Percentiles rank a stretch among this genome's conserved stretches.
phyloP scores from a whole-genome alignment of 1,140 invertebrate species.

The Drosophila parabipectinata region DNA sequence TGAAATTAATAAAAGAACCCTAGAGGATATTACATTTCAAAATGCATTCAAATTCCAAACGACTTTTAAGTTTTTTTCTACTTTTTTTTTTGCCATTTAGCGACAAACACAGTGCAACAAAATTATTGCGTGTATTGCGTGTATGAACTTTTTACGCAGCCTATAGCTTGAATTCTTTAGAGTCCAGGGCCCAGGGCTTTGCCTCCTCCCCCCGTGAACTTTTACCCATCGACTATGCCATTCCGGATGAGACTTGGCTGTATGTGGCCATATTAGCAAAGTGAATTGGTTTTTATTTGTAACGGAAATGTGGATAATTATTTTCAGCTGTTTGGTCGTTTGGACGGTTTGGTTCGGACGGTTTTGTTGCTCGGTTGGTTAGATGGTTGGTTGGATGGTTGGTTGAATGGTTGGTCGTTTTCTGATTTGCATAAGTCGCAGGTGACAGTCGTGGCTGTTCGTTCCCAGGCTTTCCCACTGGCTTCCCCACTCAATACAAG shows the following conservation, averaged over 20 bases:
- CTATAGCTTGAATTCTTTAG: not conserved
- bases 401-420: conserved; percentile 19
- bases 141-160: conserved; percentile 69
- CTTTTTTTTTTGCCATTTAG: not conserved
- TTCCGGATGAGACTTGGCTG: conserved; percentile 66
- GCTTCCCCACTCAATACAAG: not conserved
- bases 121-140: conserved; percentile 77
- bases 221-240: not conserved
- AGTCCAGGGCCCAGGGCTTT: not conserved
- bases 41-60: not conserved
- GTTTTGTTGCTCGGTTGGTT: conserved; percentile 16
- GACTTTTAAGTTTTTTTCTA: not conserved
- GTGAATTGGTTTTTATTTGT: conserved; percentile 82
- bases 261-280: conserved; percentile 79
- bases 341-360: not conserved
- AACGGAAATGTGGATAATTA: conserved; percentile 80
- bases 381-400: not conserved
- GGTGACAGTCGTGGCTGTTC: conserved; percentile 49
- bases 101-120: conserved; percentile 38
- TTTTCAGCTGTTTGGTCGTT: conserved; percentile 63
- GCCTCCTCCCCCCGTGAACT: not conserved
- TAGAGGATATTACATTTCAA: not conserved
- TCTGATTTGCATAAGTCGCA: conserved; percentile 69
- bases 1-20: not conserved
- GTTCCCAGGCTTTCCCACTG: not conserved